Evolutionary conservation across 2,888 invertebrate genomes (phyloP), one percentile per base, ranked within the genome.

Genomic region (Siphlonurus alternatus): DNA sequence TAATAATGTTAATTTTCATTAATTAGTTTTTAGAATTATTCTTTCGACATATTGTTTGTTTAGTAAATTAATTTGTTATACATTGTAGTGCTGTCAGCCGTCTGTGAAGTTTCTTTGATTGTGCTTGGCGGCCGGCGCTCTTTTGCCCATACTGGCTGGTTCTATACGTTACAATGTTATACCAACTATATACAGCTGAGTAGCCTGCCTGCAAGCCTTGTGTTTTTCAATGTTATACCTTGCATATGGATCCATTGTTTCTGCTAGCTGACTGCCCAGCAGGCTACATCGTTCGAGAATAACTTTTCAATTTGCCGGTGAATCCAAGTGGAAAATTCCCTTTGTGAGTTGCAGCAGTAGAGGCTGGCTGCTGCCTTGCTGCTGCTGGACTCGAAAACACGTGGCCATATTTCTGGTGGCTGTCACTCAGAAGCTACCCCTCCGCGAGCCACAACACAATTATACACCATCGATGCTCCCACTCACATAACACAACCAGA

Each of bases 321-420:
- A 18, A 56, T 56, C 56, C 56, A 56, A 56, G 56, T 56, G 56
- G 56, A 56, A 56, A 56, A 56, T 56, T 56, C 56, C 22, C 56
- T 56, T 56, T 56, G 56, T 56, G 56, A 51, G 53, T 51, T 51
- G 53, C 53, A 51, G n/a, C 53, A 51, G n/a, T n/a, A 51, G 10
- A 51, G 53, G n/a, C 10, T 20, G n/a, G 56, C n/a, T 5, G 7
- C 56, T 38, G 38, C 22, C 56, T 56, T 5, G 7, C 38, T 38
- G 38, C 38, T 56, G 56, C 22, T 56, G 7, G n/a, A 5, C n/a
- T 5, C 56, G 7, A 5, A 56, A 38, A 15, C 38, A 38, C 38
- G 38, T 38, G 38, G 5, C 38, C 38, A 38, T 38, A 38, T 38
- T 38, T 38, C 15, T 38, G 38, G 7, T 38, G 38, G 38, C 38